Percentiles rank a stretch among this genome's conserved stretches.
Conservation (phyloP, 2,888 invertebrate genomes). For the Caenorhabditis sp. region DNA sequence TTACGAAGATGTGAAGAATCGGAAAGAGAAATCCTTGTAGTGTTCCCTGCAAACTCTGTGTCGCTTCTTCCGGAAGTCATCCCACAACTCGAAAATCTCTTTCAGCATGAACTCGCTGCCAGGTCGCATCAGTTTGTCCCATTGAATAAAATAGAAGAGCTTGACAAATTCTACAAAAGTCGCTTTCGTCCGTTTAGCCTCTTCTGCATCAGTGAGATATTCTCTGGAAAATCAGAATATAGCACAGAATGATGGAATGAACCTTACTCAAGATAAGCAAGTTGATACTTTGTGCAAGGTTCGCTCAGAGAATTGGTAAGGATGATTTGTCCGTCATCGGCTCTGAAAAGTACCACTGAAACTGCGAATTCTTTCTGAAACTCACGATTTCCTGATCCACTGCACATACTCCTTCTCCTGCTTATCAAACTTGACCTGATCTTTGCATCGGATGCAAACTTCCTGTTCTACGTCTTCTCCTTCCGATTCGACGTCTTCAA, state of each 20-base stretch:
- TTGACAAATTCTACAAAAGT: conserved; percentile 43
- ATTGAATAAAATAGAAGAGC: conserved; percentile 51
- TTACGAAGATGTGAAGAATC: conserved; percentile 45
- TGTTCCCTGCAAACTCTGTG: conserved; percentile 30
- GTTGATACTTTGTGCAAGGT: conserved; percentile 27
- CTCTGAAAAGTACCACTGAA: conserved; percentile 20
- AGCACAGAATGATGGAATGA: no score
- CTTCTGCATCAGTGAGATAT: background rate
- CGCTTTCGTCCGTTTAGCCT: background rate
- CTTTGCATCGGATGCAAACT: background rate
- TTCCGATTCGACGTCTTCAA: background rate
- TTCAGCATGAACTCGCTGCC: conserved; percentile 35
- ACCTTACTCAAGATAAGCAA: conserved; percentile 26
- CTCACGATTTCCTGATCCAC: conserved; percentile 23
- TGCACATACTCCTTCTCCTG: conserved; percentile 7
- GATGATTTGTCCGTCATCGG: conserved; percentile 34
- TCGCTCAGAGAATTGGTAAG: conserved; percentile 16
- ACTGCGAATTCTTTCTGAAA: background rate
- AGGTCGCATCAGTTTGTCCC: conserved; percentile 29
- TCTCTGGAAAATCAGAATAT: conserved; percentile 1
- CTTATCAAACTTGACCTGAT: background rate
- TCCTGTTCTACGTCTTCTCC: background rate
- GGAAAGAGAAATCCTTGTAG: conserved; percentile 41
- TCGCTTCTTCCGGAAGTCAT: conserved; percentile 31
- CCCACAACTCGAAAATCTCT: conserved; percentile 38